A percentile compares a stretch with the other conserved stretches of the same genome.
Conservation (phyloP, 2,113 vertebrate species). For the Taurulus bubalis region DNA sequence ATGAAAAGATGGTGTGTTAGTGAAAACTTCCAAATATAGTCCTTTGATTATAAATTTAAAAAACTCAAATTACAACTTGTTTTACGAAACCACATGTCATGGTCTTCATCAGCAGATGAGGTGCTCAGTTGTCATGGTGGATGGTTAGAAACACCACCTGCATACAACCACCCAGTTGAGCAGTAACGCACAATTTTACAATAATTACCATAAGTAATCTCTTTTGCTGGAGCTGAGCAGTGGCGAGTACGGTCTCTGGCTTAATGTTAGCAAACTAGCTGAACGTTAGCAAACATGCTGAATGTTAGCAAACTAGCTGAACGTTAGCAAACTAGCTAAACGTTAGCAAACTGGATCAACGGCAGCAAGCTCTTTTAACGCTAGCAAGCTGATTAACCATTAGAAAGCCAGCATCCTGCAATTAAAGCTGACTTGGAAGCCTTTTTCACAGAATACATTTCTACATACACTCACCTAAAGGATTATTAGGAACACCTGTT, state of each 20-base stretch:
- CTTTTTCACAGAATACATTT: background rate
- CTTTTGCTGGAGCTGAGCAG: too few species aligned
- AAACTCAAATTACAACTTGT: background rate
- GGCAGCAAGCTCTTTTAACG: background rate
- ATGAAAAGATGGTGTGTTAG: background rate
- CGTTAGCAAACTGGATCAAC: too few species aligned
- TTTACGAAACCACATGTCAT: background rate
- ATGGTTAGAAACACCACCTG: too few species aligned
- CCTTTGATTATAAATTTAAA: background rate
- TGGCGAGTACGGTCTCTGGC: too few species aligned
- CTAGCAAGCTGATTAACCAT: background rate
- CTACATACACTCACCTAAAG: too few species aligned
- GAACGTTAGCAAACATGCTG: background rate
- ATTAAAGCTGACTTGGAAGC: background rate
- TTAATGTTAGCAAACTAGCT: background rate
- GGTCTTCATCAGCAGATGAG: background rate
- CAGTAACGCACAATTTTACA: too few species aligned
- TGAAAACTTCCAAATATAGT: background rate
- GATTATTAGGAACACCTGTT: too few species aligned
- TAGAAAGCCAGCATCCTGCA: background rate
- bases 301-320: background rate
- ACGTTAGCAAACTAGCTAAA: background rate
- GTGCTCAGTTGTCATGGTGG: background rate
- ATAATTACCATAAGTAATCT: too few species aligned
- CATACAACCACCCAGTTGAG: too few species aligned